Conservation (phyloP, 1,140 invertebrate species). For the Drosophila athabasca region DNA sequence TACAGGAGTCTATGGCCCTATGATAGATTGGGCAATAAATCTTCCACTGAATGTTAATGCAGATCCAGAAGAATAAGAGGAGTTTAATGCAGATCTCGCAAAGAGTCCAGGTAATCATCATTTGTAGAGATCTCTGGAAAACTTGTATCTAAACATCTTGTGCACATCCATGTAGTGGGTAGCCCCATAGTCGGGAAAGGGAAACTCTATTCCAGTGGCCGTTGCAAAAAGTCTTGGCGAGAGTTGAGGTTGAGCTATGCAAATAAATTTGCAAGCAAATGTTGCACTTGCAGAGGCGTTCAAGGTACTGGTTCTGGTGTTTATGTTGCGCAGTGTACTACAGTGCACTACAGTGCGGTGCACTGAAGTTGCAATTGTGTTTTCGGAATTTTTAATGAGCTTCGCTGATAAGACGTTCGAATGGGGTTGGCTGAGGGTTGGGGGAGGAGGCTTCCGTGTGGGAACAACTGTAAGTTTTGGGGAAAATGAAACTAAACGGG, state of each 20-base stretch:
- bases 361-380: constrained; percentile 31
- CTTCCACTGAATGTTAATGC: too few species aligned
- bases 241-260: constrained; percentile 21
- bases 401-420: constrained; percentile 25
- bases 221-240: not conserved
- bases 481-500: too few species aligned
- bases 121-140: too few species aligned
- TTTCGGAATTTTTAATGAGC: constrained; percentile 33
- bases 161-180: too few species aligned
- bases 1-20: too few species aligned
- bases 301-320: constrained; percentile 30
- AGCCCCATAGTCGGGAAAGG: too few species aligned
- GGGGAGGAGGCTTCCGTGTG: not conserved
- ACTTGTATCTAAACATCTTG: too few species aligned
- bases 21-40: too few species aligned
- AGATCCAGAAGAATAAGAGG: too few species aligned
- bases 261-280: constrained; percentile 38
- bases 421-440: not conserved
- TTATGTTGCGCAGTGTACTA: constrained; percentile 1
- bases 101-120: too few species aligned
- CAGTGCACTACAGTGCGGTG: not conserved
- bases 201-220: too few species aligned
- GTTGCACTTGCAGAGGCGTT: constrained; percentile 35
- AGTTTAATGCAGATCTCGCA: too few species aligned
- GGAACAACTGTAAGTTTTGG: constrained; percentile 8